Percentiles rank a stretch among this genome's conserved stretches.
These are phyloP conservation scores for Mythimna impura DNA, from an alignment of 2,888 invertebrate genomes.

Conservation along the genomic window DNA sequence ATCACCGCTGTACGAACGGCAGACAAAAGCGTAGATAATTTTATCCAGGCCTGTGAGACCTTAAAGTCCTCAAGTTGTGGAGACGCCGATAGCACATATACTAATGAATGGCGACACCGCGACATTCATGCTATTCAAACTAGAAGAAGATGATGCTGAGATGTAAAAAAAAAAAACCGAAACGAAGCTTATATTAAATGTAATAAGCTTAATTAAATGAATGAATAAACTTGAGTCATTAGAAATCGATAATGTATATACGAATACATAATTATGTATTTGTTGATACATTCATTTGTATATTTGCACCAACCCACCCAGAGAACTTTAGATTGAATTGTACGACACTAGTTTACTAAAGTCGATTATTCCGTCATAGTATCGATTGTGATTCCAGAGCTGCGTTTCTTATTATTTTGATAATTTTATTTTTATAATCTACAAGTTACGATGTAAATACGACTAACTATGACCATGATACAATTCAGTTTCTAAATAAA, in stretches of 20 bases:
- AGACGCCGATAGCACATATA: no score
- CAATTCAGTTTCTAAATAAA: conserved; percentile 7
- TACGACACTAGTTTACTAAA: neutral
- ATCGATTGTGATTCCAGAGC: neutral
- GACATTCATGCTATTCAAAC: no score
- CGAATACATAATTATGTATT: no score
- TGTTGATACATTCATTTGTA: no score
- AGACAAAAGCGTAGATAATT: no score
- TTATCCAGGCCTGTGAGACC: no score
- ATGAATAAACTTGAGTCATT: no score
- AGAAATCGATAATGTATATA: no score
- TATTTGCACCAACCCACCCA: no score
- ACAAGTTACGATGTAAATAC: neutral
- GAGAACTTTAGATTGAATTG: neutral
- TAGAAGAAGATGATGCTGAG: neutral
- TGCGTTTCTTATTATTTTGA: neutral
- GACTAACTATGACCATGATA: neutral
- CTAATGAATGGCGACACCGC: no score
- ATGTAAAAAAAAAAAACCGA: neutral
- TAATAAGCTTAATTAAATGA: neutral
- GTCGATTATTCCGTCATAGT: conserved; percentile 17
- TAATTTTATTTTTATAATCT: neutral
- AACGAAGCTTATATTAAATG: neutral
- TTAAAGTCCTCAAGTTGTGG: no score
- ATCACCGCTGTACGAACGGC: no score